phyloP scores from a whole-genome alignment of 2,888 invertebrate genomes.

The Lagria hirta region DNA sequence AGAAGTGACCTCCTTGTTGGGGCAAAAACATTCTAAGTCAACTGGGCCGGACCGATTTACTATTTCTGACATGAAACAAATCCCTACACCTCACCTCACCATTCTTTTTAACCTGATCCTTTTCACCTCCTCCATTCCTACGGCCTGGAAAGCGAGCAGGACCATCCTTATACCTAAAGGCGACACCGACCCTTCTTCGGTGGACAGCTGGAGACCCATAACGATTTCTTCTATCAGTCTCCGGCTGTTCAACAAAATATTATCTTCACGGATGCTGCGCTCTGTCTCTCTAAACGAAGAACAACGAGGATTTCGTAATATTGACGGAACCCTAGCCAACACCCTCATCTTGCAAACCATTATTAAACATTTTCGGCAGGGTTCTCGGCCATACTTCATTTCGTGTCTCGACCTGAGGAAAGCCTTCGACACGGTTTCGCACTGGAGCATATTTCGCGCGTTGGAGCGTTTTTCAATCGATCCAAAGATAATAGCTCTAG shows the following conservation, averaged over 20 bases:
- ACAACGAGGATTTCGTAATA: slow-evolving; percentile 16
- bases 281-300: neutral
- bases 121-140: too few relatives aligned
- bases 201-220: slow-evolving; percentile 19
- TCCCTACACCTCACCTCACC: too few relatives aligned
- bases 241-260: slow-evolving; percentile 9
- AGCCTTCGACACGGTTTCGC: slow-evolving; percentile 27
- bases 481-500: neutral
- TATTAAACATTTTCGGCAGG: slow-evolving; percentile 2
- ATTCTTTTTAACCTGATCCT: too few relatives aligned
- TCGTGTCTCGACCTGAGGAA: slow-evolving; percentile 21
- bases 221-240: slow-evolving; percentile 12
- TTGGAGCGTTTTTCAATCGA: slow-evolving; percentile 10
- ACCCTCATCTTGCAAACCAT: slow-evolving; percentile 15
- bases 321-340: slow-evolving; percentile 20
- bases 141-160: slow-evolving; percentile 1
- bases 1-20: too few relatives aligned
- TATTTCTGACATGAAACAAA: too few relatives aligned
- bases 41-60: too few relatives aligned
- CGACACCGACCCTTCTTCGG: neutral
- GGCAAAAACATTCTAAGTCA: too few relatives aligned
- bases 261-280: neutral
- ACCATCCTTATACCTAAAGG: slow-evolving; percentile 15
- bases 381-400: slow-evolving; percentile 10
- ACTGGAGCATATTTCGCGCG: slow-evolving; percentile 8